Evolutionary conservation across 2,113 vertebrate genomes (phyloP).

Genomic region (Carassius auratus): DNA sequence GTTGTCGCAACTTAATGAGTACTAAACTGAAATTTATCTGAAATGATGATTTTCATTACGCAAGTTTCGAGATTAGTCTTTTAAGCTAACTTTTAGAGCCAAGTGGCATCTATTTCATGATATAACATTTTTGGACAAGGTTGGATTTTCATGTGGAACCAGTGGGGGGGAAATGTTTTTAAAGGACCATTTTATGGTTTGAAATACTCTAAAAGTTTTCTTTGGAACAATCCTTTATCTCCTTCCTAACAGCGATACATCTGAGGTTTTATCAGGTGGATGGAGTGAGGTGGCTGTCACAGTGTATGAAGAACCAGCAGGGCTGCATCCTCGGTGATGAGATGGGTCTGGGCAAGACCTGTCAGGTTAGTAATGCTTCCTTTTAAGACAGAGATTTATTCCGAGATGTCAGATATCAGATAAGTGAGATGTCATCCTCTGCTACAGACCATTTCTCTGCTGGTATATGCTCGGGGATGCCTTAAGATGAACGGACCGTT

Average conservation of each 20-base stretch:
- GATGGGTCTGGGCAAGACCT: constrained; percentile 96
- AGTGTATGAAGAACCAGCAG: constrained; percentile 75
- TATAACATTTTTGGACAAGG: background rate
- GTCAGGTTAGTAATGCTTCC: constrained; percentile 79
- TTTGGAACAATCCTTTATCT: background rate
- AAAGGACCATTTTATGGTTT: no score
- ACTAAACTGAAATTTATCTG: background rate
- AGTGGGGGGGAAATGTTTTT: background rate
- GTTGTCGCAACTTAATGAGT: background rate
- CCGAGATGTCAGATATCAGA: constrained; percentile 1
- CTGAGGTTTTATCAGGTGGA: constrained; percentile 85
- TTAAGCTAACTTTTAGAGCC: background rate
- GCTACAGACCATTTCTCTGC: constrained; percentile 84
- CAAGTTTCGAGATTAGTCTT: background rate
- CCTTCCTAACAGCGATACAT: constrained; percentile 74
- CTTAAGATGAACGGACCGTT: constrained; percentile 77
- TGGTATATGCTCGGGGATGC: constrained; percentile 81
- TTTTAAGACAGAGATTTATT: constrained; percentile 1
- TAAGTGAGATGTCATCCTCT: constrained; percentile 3
- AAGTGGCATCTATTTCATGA: background rate
- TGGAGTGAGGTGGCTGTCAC: constrained; percentile 85
- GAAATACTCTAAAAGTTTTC: background rate
- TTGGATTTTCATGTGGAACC: background rate
- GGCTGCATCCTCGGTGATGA: constrained; percentile 93
- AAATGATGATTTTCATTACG: background rate